Evolutionary conservation across 1,140 invertebrate genomes (phyloP).

Genomic region (Drosophila serrata): DNA sequence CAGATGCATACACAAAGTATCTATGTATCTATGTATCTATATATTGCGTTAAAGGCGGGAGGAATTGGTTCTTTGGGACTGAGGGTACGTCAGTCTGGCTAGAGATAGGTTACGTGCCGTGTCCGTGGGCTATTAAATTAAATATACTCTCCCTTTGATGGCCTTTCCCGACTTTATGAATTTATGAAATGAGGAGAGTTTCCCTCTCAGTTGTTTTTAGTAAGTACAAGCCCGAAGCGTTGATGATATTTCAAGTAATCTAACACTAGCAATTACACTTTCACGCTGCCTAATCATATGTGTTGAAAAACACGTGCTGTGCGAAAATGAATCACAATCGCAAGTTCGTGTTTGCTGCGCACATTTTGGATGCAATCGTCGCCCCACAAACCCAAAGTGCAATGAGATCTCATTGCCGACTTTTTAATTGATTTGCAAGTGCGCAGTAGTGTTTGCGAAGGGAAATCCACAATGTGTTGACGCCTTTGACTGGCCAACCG

Average conservation of each 20-base stretch:
- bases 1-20: constrained; percentile 34
- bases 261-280: constrained; percentile 9
- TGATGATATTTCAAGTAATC: constrained; percentile 9
- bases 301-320: constrained; percentile 3
- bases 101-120: constrained; percentile 60
- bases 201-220: constrained; percentile 43
- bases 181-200: constrained; percentile 64
- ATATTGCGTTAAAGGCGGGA: constrained; percentile 9
- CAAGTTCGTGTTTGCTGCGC: constrained; percentile 28
- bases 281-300: constrained; percentile 10
- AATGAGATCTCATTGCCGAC: constrained; percentile 34
- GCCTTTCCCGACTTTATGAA: constrained; percentile 52
- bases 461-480: constrained; percentile 31
- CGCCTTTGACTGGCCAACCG: constrained; percentile 41
- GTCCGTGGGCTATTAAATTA: constrained; percentile 69
- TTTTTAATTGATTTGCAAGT: constrained; percentile 50
- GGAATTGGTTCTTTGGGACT: constrained; percentile 4
- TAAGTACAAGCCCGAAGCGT: constrained; percentile 21
- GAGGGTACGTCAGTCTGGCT: constrained; percentile 16
- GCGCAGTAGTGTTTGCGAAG: constrained; percentile 34
- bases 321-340: constrained; percentile 4
- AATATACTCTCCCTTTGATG: constrained; percentile 67
- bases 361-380: constrained; percentile 13
- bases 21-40: constrained; percentile 25
- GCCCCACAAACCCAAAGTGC: constrained; percentile 22